A percentile compares a stretch with the other conserved stretches of the same genome.
Evolutionary conservation across 2,797 vertebrate species (phyloP).

Genomic region (Eupleurogrammus muticus): DNA sequence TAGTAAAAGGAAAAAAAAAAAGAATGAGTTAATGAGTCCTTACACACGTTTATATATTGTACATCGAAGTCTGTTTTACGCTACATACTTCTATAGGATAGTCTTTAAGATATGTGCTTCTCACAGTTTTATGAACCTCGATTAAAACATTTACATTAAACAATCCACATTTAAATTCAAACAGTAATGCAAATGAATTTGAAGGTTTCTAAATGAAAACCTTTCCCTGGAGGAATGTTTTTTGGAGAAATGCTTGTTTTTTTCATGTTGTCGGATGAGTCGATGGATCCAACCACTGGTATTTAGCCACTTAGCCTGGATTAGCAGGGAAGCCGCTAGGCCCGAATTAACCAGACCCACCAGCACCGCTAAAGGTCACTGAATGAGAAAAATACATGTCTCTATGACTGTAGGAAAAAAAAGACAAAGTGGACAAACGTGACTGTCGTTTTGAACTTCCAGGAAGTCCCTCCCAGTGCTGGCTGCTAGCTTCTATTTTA

Average conservation of each 20-base stretch:
- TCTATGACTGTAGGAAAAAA: no score
- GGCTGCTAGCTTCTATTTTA: not conserved
- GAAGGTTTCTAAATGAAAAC: slow-evolving; percentile 29
- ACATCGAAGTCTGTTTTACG: slow-evolving; percentile 47
- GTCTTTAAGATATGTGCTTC: slow-evolving; percentile 37
- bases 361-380: not conserved
- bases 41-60: slow-evolving; percentile 33
- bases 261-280: not conserved
- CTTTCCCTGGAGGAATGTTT: slow-evolving; percentile 6
- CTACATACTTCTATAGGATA: slow-evolving; percentile 54
- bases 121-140: slow-evolving; percentile 35
- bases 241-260: slow-evolving; percentile 1
- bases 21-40: slow-evolving; percentile 13
- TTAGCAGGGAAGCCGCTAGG: not conserved
- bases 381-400: no score
- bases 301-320: not conserved
- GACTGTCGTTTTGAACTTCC: no score
- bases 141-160: slow-evolving; percentile 51
- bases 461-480: no score
- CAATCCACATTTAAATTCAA: slow-evolving; percentile 46
- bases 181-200: slow-evolving; percentile 15
- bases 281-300: not conserved
- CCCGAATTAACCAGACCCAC: no score
- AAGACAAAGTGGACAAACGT: no score
- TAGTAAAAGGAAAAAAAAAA: not conserved